Conservation (phyloP, 64 coral and sea anemone genomes). For the Anthopleura sola region DNA sequence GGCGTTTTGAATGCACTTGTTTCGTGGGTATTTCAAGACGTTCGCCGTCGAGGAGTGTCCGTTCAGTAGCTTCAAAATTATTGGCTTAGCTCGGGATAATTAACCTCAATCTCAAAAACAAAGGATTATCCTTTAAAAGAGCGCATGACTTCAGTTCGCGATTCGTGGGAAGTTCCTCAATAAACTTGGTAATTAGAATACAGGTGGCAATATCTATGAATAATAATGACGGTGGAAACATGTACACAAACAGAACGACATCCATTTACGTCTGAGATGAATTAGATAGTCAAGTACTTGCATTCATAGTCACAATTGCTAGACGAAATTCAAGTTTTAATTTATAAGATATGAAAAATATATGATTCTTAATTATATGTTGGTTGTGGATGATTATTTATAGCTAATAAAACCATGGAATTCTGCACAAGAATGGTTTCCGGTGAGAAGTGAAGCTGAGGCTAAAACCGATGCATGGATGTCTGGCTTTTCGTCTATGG, state of each 20-base stretch:
- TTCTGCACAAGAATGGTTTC: not conserved
- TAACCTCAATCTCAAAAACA: not conserved
- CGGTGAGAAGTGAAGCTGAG: not conserved
- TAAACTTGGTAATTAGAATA: not conserved
- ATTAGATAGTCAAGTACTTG: not conserved
- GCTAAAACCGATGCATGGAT: not conserved
- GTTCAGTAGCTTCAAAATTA: not conserved
- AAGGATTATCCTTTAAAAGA: not conserved
- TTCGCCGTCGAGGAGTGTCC: not conserved
- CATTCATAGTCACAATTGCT: not conserved
- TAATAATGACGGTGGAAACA: not conserved
- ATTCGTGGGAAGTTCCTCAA: not conserved
- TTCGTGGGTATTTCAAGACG: not conserved
- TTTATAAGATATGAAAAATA: not conserved
- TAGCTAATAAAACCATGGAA: not conserved
- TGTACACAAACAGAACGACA: not conserved
- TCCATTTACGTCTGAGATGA: not conserved
- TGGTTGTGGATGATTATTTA: not conserved
- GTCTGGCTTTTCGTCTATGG: not conserved
- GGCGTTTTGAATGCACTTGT: not conserved
- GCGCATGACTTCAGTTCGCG: not conserved
- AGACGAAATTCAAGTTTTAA: not conserved
- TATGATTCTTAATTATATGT: not conserved
- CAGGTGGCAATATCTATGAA: constrained; percentile 1
- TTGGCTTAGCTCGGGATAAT: not conserved